Base-by-base conservation (phyloP, 2,797 vertebrate genomes). In the Mus minutoides region DNA sequence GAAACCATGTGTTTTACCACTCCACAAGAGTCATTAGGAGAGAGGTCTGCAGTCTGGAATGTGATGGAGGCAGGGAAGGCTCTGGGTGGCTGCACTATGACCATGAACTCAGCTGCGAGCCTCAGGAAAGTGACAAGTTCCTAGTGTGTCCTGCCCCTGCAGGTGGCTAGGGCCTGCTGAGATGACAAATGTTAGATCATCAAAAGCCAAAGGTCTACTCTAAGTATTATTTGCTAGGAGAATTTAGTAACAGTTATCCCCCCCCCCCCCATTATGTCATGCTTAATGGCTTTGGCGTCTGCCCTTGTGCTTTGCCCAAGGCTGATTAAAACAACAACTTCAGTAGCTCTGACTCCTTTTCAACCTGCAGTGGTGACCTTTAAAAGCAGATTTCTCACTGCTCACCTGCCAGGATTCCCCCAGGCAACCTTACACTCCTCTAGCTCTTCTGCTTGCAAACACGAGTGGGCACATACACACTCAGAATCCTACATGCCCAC, bases 281-380 rank as follows among this genome's bases (percentile, higher is more conserved):
- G 40, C 92, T 91, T 88, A 95, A 92, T 96, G 90, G 90, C 93
- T 92, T 97, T 91, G 92, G 56, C 88, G 67, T 97, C 94, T 95
- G 86, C 49, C 64, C 75, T 92, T 89, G 93, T 46, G 77, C 2
- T 96, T 94, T 97, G 88, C 96, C 88, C 56, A 62, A 94, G 93
- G 92, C 90, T 92, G 56, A 89, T 97, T 95, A 86, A 92, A 97
- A 92, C 78, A 92, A 52, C 92, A 92, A 87, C 82, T 92, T 96
- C 62, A 83, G 85, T 88, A 90, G 93, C 96, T 96, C 88, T 43
- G 67, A 96, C 94, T 95, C 93, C 95, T 84, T 96, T 86, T 89
- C 90, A 94, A 88, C 86, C 46, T 92, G 78, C 75, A 64, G 52
- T 78, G 90, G 24, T 96, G 93, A 97, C 96, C 96, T 97, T 97